These are phyloP conservation scores for Pampusana beccarii DNA, from an alignment of 2,113 vertebrate genomes.

Conservation along the genomic window DNA sequence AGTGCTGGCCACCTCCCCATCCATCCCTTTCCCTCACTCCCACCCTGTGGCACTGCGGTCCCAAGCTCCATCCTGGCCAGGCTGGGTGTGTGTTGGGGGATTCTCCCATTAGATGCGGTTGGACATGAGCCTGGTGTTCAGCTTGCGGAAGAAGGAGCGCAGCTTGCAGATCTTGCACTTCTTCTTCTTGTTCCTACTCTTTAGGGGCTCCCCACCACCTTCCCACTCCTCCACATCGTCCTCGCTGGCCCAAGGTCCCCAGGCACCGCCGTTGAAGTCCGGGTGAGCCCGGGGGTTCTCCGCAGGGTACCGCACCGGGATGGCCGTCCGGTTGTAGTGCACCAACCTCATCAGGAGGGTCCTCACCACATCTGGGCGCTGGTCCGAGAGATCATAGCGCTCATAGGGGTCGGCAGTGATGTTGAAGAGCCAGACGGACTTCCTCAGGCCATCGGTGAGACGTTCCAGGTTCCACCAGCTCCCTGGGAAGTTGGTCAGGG, in stretches of 20 bases:
- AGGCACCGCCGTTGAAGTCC: constrained; percentile 90
- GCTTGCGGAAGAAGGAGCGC: constrained; percentile 90
- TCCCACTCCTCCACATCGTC: constrained; percentile 84
- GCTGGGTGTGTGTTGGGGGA: not conserved
- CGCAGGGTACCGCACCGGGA: constrained; percentile 91
- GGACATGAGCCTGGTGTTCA: constrained; percentile 92
- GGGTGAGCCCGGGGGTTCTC: constrained; percentile 94
- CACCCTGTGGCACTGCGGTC: fast-evolving
- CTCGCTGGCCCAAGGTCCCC: constrained; percentile 93
- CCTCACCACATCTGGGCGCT: constrained; percentile 88
- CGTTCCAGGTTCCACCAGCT: constrained; percentile 96
- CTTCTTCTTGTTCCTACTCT: constrained; percentile 82
- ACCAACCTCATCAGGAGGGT: constrained; percentile 85
- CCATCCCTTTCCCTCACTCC: not conserved
- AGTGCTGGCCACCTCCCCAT: fast-evolving
- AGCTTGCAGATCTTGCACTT: constrained; percentile 88
- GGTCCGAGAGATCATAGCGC: constrained; percentile 85
- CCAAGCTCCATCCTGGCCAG: not conserved
- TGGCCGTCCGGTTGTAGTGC: constrained; percentile 89
- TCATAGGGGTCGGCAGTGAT: constrained; percentile 92
- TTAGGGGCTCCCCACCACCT: constrained; percentile 25
- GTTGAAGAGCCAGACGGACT: constrained; percentile 95
- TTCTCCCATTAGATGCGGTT: constrained; percentile 83
- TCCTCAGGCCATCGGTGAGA: constrained; percentile 76
- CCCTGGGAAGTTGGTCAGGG: constrained; percentile 87